These are phyloP conservation scores for Nemoura dubitans DNA, from an alignment of 2,888 invertebrate species.

Conservation along the genomic window DNA sequence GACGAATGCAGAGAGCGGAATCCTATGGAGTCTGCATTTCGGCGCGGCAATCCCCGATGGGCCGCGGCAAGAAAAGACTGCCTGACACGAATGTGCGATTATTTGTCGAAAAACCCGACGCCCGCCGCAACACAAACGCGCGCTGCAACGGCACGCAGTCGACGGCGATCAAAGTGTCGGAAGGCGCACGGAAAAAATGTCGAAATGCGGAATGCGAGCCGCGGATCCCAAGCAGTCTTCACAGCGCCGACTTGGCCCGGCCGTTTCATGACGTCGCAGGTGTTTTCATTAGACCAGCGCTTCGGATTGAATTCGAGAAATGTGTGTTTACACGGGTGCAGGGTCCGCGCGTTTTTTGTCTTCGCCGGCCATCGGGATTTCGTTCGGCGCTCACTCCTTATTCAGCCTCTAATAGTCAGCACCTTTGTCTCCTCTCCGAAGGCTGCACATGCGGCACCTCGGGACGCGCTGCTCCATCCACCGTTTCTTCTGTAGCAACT, in stretches of 20 bases:
- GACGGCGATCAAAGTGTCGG: conserved; percentile 14
- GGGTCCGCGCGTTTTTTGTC: neutral
- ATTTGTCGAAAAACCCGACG: conserved; percentile 1
- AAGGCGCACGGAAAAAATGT: neutral
- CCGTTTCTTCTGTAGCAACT: no score
- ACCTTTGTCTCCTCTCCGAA: neutral
- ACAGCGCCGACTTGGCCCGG: neutral
- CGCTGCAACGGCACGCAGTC: no score
- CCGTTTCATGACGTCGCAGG: neutral
- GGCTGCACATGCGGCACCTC: no score
- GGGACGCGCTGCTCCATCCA: no score
- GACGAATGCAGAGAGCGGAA: no score
- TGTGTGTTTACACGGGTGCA: neutral
- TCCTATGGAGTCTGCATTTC: no score
- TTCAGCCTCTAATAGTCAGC: neutral
- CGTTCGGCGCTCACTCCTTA: neutral
- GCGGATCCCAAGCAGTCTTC: no score
- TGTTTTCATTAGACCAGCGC: neutral
- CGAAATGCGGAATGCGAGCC: neutral
- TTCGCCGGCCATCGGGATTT: neutral
- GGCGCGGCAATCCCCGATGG: neutral
- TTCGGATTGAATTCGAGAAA: neutral
- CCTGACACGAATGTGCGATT: conserved; percentile 26
- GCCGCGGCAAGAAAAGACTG: neutral
- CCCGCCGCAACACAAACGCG: neutral